These are phyloP conservation scores for Dynastes hyllus DNA, from an alignment of 2,888 invertebrate species.

Conservation along the genomic window DNA sequence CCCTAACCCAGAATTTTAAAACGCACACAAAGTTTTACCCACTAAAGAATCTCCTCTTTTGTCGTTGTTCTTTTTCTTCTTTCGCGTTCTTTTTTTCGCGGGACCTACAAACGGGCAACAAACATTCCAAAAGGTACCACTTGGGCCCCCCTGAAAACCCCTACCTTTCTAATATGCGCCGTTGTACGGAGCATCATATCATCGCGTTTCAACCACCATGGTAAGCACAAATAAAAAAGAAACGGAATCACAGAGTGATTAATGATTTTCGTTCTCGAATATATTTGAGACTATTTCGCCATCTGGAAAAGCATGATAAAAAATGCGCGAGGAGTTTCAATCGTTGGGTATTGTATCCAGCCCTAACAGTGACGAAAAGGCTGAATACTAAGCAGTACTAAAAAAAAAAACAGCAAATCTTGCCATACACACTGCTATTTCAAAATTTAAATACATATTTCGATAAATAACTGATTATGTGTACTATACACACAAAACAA, in stretches of 20 bases:
- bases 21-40: slow-evolving; percentile 62
- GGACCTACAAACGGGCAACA: slow-evolving; percentile 9
- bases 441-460: too few species aligned
- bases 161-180: slow-evolving; percentile 26
- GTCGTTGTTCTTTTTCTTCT: neutral
- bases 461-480: too few species aligned
- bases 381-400: too few species aligned
- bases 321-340: slow-evolving; percentile 45
- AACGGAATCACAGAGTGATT: slow-evolving; percentile 61
- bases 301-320: slow-evolving; percentile 66
- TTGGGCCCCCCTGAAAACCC: too few species aligned
- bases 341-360: neutral
- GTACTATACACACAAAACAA: too few species aligned
- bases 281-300: slow-evolving; percentile 66
- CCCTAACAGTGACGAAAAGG: neutral
- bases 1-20: slow-evolving; percentile 68
- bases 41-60: slow-evolving; percentile 54
- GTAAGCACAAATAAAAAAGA: slow-evolving; percentile 58
- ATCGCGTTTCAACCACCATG: slow-evolving; percentile 44
- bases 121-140: slow-evolving; percentile 37
- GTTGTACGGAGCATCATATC: slow-evolving; percentile 22
- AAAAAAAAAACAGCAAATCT: too few species aligned
- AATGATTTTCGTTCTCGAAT: slow-evolving; percentile 63
- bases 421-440: too few species aligned
- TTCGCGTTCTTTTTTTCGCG: slow-evolving; percentile 30